Percentiles rank a stretch among this genome's conserved stretches.
phyloP scores from a whole-genome alignment of 1,140 invertebrate species.

The Drosophila cardini region DNA sequence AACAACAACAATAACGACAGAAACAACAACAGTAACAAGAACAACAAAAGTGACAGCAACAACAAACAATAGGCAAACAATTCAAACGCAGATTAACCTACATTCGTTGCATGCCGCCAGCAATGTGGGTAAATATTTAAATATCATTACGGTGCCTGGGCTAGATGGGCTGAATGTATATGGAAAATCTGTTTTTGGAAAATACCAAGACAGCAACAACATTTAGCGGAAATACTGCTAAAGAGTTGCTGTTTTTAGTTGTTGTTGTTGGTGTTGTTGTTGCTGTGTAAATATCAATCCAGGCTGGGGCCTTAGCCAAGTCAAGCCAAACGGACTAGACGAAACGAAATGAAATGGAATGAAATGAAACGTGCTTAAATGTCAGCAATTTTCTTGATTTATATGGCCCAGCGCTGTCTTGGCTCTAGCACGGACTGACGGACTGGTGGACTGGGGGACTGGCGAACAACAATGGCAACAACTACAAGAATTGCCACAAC shows the following conservation, averaged over 20 bases:
- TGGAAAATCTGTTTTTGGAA: conserved; percentile 63
- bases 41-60: conserved; percentile 23
- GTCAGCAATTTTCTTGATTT: conserved; percentile 83
- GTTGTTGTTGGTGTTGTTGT: conserved; percentile 51
- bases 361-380: conserved; percentile 80
- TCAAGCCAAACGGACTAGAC: conserved; percentile 23
- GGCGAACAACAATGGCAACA: conserved; percentile 62
- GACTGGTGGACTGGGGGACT: too few relatives aligned
- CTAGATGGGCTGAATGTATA: conserved; percentile 14
- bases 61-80: conserved; percentile 70
- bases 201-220: conserved; percentile 46
- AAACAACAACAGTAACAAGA: conserved; percentile 11
- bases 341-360: conserved; percentile 50
- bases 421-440: conserved; percentile 27
- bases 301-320: conserved; percentile 15
- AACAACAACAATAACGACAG: neutral
- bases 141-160: conserved; percentile 69
- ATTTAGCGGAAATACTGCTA: conserved; percentile 71
- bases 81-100: conserved; percentile 78
- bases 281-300: conserved; percentile 67
- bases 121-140: conserved; percentile 79
- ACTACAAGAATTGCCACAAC: conserved; percentile 25
- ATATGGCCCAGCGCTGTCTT: conserved; percentile 76
- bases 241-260: conserved; percentile 55
- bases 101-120: conserved; percentile 65